These are phyloP conservation scores for Artibeus lituratus DNA, from an alignment of 2,797 vertebrate species.

Conservation along the genomic window DNA sequence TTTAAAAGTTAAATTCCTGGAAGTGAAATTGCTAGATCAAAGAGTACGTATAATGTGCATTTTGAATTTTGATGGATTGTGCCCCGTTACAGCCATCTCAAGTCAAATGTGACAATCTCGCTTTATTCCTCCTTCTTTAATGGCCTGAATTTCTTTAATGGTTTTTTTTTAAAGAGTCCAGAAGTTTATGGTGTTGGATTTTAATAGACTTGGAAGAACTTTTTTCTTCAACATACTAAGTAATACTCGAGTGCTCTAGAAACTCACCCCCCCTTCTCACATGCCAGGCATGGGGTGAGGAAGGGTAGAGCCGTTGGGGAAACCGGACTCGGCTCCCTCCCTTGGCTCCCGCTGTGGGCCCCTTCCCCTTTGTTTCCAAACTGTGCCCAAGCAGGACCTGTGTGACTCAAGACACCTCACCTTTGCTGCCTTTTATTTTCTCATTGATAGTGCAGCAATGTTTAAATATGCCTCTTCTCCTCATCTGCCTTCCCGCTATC, in stretches of 20 bases:
- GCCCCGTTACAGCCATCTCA: conserved; percentile 10
- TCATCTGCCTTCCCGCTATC: neutral
- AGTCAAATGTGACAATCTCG: conserved; percentile 1
- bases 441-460: neutral
- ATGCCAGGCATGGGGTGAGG: neutral
- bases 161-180: neutral
- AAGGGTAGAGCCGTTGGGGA: neutral
- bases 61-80: conserved; percentile 35
- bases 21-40: conserved; percentile 45
- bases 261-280: neutral
- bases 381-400: accelerated
- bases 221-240: neutral
- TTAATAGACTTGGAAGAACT: neutral
- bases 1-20: conserved; percentile 59
- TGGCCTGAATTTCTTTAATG: conserved; percentile 19
- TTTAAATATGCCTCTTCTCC: neutral
- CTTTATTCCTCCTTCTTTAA: neutral
- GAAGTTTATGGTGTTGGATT: neutral
- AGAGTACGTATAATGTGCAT: neutral
- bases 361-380: neutral
- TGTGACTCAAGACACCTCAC: neutral
- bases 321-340: neutral
- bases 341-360: neutral
- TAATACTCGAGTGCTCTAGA: neutral
- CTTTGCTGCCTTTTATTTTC: neutral